Evolutionary conservation across 92 coral and sea anemone species (phyloP).

Genomic region (Umimayanthus chanpuru): DNA sequence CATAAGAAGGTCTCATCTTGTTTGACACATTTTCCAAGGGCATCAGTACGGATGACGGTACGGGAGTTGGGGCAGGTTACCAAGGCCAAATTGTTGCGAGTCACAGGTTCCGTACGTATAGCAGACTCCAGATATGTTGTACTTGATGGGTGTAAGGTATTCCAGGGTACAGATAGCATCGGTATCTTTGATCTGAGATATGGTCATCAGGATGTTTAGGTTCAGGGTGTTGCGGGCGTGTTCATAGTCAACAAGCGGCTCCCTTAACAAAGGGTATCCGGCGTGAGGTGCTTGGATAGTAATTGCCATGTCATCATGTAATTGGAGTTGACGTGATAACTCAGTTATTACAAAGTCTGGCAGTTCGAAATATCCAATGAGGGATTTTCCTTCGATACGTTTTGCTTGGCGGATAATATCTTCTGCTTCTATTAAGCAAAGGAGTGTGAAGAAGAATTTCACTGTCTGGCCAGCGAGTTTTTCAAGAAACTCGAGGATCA

Average conservation of each 20-base stretch:
- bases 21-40: slow-evolving; percentile 34
- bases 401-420: neutral
- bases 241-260: neutral
- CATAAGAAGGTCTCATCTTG: slow-evolving; percentile 1
- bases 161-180: slow-evolving; percentile 47
- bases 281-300: neutral
- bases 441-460: slow-evolving; percentile 19
- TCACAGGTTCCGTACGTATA: slow-evolving; percentile 37
- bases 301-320: neutral
- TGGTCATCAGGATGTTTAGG: slow-evolving; percentile 8
- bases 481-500: slow-evolving; percentile 40
- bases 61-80: slow-evolving; percentile 39
- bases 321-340: neutral
- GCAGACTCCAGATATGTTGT: slow-evolving; percentile 7
- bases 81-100: neutral
- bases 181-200: slow-evolving; percentile 31
- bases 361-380: slow-evolving; percentile 3
- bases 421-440: slow-evolving; percentile 7
- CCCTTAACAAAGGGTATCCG: neutral
- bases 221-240: neutral
- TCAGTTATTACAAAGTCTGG: slow-evolving; percentile 19
- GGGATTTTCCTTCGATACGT: slow-evolving; percentile 10
- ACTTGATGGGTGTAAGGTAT: slow-evolving; percentile 37
- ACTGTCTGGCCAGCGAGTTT: neutral
- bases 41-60: neutral